A percentile compares a stretch with the other conserved stretches of the same genome.
These are phyloP conservation scores for Aphaenogaster ashmeadi DNA, from an alignment of 1,140 invertebrate genomes.

Conservation along the genomic window DNA sequence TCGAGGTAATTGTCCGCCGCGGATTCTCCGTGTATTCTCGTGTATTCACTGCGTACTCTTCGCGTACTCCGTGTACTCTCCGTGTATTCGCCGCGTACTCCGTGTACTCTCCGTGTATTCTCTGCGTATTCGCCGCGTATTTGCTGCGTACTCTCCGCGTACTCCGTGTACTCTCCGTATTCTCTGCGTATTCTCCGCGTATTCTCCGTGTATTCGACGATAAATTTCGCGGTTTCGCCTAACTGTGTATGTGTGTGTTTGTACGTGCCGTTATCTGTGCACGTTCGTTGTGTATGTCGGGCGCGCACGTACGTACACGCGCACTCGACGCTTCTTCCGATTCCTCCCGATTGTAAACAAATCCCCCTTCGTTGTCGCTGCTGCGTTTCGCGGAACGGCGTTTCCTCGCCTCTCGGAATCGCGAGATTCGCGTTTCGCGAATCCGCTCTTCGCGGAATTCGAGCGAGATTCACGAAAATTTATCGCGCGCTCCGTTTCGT, in stretches of 20 bases:
- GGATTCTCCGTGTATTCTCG: too few species aligned
- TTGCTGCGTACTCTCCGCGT: too few species aligned
- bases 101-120: too few species aligned
- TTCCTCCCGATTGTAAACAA: conserved; percentile 45
- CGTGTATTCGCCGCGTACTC: neutral
- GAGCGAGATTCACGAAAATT: neutral
- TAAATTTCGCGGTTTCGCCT: neutral
- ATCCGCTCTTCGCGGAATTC: neutral
- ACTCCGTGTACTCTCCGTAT: neutral
- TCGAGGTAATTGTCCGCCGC: conserved; percentile 22
- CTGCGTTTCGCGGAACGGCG: neutral
- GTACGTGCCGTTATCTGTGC: neutral
- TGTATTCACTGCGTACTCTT: neutral
- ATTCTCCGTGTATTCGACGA: neutral
- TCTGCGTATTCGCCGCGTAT: neutral
- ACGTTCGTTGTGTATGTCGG: neutral
- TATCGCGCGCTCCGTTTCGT: neutral
- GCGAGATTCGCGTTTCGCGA: neutral
- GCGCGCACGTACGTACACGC: neutral
- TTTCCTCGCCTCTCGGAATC: neutral
- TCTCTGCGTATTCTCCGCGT: too few species aligned
- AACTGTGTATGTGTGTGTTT: neutral
- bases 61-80: too few species aligned
- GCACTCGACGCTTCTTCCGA: conserved; percentile 3
- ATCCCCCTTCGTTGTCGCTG: neutral